These are phyloP conservation scores for Antechinus stuartii DNA, from an alignment of 2,113 vertebrate species.

Conservation along the genomic window DNA sequence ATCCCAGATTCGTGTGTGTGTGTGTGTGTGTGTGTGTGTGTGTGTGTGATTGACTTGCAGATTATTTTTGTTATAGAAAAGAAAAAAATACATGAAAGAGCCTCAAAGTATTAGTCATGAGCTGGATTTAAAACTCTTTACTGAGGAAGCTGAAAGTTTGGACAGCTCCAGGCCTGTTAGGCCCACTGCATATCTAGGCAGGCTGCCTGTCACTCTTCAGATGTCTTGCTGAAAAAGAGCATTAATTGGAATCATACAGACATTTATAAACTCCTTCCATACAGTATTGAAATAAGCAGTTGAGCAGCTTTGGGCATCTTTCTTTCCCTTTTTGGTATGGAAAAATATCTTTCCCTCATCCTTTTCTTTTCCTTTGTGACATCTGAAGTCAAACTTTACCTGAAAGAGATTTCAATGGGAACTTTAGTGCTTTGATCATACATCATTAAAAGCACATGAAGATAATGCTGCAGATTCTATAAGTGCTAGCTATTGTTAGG, in stretches of 20 bases:
- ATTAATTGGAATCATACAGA: not conserved
- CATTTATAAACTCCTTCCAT: not conserved
- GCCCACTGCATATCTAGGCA: not conserved
- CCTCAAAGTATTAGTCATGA: not conserved
- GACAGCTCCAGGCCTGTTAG: not conserved
- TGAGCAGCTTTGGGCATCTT: not conserved
- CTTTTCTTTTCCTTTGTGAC: not conserved
- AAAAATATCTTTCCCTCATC: not conserved
- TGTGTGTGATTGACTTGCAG: not conserved
- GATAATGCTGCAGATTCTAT: not conserved
- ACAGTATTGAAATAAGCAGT: not conserved
- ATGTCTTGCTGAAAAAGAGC: not conserved
- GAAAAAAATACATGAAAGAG: not conserved
- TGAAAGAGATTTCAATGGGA: not conserved
- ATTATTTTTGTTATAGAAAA: not conserved
- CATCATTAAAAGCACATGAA: not conserved
- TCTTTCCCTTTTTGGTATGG: not conserved
- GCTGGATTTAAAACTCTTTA: not conserved
- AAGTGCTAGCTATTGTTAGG: not conserved
- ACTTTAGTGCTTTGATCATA: not conserved
- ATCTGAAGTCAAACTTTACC: not conserved
- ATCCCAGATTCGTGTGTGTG: not conserved
- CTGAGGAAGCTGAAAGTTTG: not conserved
- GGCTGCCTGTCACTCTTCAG: not conserved
- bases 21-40: not conserved